These are phyloP conservation scores for Lucilia sericata DNA, from an alignment of 1,140 invertebrate species.

Conservation along the genomic window DNA sequence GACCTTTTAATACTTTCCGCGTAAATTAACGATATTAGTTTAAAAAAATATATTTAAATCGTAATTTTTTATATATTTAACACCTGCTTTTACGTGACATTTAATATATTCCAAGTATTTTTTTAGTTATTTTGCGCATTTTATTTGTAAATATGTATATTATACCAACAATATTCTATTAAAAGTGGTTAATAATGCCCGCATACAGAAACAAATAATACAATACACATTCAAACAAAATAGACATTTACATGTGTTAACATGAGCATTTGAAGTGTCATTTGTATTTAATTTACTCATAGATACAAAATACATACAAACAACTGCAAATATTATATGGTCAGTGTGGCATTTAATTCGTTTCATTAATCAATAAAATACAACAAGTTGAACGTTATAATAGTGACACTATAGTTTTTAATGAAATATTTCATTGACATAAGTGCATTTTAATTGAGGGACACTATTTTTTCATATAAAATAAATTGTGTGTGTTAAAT, in stretches of 20 bases:
- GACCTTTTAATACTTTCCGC: not conserved
- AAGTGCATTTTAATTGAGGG: no score
- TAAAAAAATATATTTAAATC: no score
- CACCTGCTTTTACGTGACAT: not conserved
- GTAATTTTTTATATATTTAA: no score
- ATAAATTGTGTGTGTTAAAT: no score
- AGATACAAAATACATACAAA: not conserved
- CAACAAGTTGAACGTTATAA: not conserved
- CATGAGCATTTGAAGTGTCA: conserved; percentile 5
- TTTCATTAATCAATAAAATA: conserved; percentile 8
- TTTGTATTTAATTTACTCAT: not conserved
- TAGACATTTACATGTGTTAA: not conserved
- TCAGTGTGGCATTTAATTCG: not conserved
- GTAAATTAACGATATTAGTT: no score
- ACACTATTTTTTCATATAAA: no score
- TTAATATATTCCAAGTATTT: not conserved
- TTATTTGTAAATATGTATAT: not conserved
- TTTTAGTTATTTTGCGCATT: not conserved
- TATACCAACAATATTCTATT: no score
- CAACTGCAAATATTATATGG: not conserved
- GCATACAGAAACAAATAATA: no score
- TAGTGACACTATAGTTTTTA: no score
- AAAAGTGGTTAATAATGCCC: no score
- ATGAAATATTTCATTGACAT: no score
- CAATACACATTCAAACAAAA: no score